Evolutionary conservation across 2,888 invertebrate species (phyloP).

Genomic region (Glyphotaelius pellucidus): DNA sequence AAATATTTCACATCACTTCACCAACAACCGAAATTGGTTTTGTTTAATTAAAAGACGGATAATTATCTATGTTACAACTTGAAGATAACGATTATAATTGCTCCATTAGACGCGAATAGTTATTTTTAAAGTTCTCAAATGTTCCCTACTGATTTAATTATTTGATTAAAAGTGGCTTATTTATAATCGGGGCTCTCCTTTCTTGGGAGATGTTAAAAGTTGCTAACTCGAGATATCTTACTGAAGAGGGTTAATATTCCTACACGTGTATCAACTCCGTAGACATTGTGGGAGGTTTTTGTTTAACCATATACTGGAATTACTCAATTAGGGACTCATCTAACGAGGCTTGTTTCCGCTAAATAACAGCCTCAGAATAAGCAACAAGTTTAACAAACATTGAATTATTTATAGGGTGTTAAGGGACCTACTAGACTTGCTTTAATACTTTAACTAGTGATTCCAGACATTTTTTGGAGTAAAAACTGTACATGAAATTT

Average conservation of each 20-base stretch:
- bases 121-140: background rate
- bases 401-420: background rate
- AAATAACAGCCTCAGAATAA: background rate
- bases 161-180: conserved; percentile 36
- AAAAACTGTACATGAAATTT: too few relatives aligned
- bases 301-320: background rate
- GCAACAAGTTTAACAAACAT: background rate
- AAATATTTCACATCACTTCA: too few relatives aligned
- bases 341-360: background rate
- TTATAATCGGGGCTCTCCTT: conserved; percentile 28
- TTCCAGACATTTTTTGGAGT: too few relatives aligned
- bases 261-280: background rate
- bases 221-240: conserved; percentile 26
- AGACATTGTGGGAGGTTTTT: background rate
- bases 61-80: background rate
- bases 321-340: background rate
- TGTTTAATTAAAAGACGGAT: background rate
- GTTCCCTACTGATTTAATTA: conserved; percentile 37
- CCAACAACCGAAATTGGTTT: too few relatives aligned
- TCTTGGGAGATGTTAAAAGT: conserved; percentile 24
- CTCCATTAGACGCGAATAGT: conserved; percentile 22
- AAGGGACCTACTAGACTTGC: too few relatives aligned
- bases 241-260: background rate
- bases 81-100: background rate
- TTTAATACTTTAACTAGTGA: too few relatives aligned